Evolutionary conservation across 2,797 vertebrate genomes (phyloP).

Genomic region (Heteromormyrus szaboi): DNA sequence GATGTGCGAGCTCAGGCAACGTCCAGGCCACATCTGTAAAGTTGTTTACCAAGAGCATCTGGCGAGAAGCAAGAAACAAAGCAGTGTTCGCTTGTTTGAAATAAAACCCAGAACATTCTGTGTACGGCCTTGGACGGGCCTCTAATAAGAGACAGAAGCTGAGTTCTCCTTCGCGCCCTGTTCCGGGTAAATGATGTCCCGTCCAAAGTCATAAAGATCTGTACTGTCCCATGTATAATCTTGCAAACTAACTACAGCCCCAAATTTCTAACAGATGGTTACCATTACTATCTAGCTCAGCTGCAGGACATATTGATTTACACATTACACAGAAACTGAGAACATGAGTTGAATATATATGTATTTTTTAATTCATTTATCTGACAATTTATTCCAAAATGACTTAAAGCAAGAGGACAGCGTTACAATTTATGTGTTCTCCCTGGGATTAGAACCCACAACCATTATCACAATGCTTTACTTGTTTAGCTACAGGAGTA

Average conservation of each 20-base stretch:
- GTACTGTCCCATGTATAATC: neutral
- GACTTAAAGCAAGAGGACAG: neutral
- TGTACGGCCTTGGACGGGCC: neutral
- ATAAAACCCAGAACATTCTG: conserved; percentile 8
- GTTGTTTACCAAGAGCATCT: conserved; percentile 11
- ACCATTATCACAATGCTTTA: neutral
- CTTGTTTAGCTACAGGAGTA: neutral
- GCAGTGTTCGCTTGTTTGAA: neutral
- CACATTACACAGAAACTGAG: neutral
- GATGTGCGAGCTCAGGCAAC: neutral
- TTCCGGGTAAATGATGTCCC: conserved; percentile 1
- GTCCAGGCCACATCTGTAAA: conserved; percentile 11
- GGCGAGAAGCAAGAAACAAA: neutral
- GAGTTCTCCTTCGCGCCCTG: neutral
- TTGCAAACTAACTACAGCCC: neutral
- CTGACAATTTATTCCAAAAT: neutral
- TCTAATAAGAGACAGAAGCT: neutral
- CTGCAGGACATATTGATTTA: neutral
- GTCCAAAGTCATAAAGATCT: neutral
- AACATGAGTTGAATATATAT: neutral
- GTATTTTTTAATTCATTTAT: neutral
- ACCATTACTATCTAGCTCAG: neutral
- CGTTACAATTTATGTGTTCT: neutral
- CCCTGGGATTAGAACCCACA: neutral
- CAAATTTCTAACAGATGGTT: neutral